Evolutionary conservation across 2,797 vertebrate species (phyloP).

Genomic region (Glyptemys insculpta): DNA sequence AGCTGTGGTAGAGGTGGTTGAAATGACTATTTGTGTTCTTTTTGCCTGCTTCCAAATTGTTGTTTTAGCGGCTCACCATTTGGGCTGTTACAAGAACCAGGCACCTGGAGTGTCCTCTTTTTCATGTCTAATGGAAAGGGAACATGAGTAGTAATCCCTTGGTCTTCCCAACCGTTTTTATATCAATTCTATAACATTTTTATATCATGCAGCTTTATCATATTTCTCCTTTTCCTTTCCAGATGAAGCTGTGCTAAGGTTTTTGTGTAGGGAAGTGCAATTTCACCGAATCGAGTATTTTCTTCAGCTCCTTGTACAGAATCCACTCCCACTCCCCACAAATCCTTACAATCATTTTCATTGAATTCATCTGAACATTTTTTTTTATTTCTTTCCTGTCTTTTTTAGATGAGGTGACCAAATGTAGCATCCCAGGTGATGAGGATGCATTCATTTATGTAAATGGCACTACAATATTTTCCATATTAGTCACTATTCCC

Average conservation of each 20-base stretch:
- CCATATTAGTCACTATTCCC: background rate
- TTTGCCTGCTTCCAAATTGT: background rate
- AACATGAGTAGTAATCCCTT: background rate
- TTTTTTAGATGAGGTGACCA: background rate
- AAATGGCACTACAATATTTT: background rate
- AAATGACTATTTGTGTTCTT: conserved; percentile 25
- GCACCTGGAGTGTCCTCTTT: background rate
- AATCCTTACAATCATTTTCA: background rate
- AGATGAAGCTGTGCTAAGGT: background rate
- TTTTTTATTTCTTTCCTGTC: background rate
- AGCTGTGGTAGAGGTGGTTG: background rate
- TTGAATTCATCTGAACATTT: background rate
- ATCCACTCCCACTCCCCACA: background rate
- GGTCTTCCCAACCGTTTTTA: background rate
- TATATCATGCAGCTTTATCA: conserved; percentile 1
- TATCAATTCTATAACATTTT: background rate
- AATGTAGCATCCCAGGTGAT: background rate
- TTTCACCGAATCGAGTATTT: background rate
- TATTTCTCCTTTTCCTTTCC: background rate
- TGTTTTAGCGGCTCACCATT: background rate
- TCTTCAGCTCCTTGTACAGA: background rate
- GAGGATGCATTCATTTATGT: background rate
- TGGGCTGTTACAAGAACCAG: background rate
- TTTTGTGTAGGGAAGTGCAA: background rate
- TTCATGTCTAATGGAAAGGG: background rate